A percentile compares a stretch with the other conserved stretches of the same genome.
Conservation (phyloP, 2,888 invertebrate genomes). For the Emesis russula region DNA sequence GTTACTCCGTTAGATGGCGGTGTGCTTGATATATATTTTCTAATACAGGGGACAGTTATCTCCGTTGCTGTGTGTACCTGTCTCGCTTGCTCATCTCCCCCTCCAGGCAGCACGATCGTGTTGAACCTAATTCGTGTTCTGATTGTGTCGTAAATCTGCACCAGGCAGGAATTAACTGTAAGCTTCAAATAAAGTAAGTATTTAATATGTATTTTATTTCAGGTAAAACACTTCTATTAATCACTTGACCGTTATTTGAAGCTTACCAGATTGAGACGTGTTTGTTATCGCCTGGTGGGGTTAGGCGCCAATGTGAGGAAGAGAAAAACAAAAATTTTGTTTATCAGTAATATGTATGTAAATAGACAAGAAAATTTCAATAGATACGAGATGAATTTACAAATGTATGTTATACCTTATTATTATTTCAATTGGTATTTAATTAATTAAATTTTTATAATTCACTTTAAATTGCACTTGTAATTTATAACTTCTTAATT, state of each 20-base stretch:
- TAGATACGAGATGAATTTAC: not conserved
- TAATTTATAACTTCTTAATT: no score
- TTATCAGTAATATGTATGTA: no score
- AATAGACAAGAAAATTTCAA: not conserved
- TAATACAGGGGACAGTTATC: no score
- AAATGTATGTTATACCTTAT: not conserved
- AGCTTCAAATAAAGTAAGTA: conserved; percentile 21
- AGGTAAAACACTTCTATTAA: conserved; percentile 13
- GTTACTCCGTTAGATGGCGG: no score
- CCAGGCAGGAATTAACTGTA: conserved; percentile 4
- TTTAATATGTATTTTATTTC: conserved; percentile 19
- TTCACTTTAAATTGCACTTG: no score
- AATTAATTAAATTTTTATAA: not conserved
- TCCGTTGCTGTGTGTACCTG: no score
- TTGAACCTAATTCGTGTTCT: not conserved
- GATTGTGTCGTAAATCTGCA: conserved; percentile 17
- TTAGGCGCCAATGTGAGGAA: not conserved
- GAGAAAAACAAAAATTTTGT: no score
- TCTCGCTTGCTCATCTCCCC: not conserved
- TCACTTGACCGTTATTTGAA: conserved; percentile 13
- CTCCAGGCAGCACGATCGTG: not conserved
- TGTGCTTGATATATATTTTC: no score
- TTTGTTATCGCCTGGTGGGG: conserved; percentile 12
- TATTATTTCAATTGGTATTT: not conserved
- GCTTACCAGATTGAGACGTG: conserved; percentile 16